Conservation (phyloP, 2,113 vertebrate species). For the Oreochromis niloticus region DNA sequence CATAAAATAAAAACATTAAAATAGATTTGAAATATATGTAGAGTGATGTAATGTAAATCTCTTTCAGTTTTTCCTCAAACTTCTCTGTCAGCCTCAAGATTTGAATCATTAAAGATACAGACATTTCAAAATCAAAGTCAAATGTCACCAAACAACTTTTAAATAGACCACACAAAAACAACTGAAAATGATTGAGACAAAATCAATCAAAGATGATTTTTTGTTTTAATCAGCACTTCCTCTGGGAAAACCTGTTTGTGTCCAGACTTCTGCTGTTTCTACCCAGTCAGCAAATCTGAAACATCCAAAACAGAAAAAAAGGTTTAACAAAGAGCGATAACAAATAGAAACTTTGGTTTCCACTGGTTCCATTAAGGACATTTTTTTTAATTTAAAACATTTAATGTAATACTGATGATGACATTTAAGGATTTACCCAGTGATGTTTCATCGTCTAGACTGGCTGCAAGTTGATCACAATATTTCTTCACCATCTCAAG, state of each 20-base stretch:
- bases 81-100: background rate
- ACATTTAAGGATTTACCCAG: background rate
- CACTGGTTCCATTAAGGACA: background rate
- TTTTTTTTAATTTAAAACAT: background rate
- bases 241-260: accelerated
- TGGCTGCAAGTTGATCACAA: background rate
- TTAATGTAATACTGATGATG: background rate
- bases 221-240: background rate
- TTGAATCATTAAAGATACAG: background rate
- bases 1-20: background rate
- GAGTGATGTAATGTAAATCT: background rate
- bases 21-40: background rate
- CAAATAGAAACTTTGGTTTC: background rate
- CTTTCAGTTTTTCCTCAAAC: background rate
- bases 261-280: accelerated
- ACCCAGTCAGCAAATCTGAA: background rate
- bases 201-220: accelerated
- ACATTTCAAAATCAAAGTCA: background rate
- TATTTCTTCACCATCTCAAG: background rate
- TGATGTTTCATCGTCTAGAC: background rate
- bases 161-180: background rate
- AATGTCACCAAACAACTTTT: background rate
- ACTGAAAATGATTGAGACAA: background rate
- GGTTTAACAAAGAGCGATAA: background rate
- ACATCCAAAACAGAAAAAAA: background rate